Conservation (phyloP, 2,113 vertebrate genomes). For the Kobus ellipsiprymnus region DNA sequence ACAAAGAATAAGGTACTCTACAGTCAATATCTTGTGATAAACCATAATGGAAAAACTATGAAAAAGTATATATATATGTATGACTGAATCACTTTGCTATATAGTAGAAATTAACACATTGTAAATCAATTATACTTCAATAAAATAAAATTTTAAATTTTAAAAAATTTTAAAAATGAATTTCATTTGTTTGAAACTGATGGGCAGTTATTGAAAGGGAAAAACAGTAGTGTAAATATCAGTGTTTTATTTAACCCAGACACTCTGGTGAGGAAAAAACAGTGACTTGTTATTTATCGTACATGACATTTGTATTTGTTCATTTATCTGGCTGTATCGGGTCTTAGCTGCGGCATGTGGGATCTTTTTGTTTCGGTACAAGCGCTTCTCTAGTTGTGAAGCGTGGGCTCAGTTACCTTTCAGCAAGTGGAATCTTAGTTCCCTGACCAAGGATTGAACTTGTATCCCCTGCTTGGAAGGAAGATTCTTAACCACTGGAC, state of each 20-base stretch:
- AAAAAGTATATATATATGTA: not conserved
- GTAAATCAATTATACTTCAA: not conserved
- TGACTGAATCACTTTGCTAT: not conserved
- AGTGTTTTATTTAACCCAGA: slow-evolving; percentile 59
- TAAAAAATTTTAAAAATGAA: not conserved
- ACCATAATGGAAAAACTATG: not conserved
- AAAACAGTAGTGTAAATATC: slow-evolving; percentile 6
- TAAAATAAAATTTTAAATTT: slow-evolving; percentile 11
- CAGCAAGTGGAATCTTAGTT: not conserved
- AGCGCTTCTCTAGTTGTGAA: not conserved
- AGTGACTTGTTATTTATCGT: slow-evolving; percentile 62
- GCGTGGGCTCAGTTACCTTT: not conserved
- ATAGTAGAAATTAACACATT: not conserved
- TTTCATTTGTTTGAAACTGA: slow-evolving; percentile 48
- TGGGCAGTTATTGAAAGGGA: not conserved
- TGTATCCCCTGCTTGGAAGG: not conserved
- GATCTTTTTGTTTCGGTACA: not conserved
- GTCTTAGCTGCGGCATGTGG: not conserved
- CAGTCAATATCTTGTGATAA: not conserved
- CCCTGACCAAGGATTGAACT: not conserved
- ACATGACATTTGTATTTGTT: slow-evolving; percentile 65
- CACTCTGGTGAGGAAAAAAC: slow-evolving; percentile 37
- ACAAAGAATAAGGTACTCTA: not conserved
- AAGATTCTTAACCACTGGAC: not conserved
- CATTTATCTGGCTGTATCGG: not conserved